A percentile compares a stretch with the other conserved stretches of the same genome.
Evolutionary conservation across 2,888 invertebrate species (phyloP).

Genomic region (Diarsia dahlii): DNA sequence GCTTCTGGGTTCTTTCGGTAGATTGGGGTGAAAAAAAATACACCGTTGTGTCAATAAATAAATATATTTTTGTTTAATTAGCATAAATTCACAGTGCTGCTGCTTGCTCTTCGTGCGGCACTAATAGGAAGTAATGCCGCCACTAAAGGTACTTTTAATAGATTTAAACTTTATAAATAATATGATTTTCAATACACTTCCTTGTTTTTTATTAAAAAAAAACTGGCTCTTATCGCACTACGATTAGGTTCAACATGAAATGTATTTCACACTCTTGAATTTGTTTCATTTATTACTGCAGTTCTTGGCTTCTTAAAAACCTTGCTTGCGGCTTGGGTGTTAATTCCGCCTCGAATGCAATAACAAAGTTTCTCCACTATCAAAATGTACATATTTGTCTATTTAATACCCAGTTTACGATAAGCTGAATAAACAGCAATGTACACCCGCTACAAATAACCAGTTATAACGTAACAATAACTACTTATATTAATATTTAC

Average conservation of each 20-base stretch:
- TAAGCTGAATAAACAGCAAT: conserved; percentile 2
- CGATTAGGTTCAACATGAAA: too few relatives aligned
- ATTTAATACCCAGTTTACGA: neutral
- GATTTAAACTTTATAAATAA: too few relatives aligned
- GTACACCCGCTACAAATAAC: neutral
- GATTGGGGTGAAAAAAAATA: neutral
- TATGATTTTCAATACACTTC: too few relatives aligned
- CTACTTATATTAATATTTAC: conserved; percentile 14
- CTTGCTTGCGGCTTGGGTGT: too few relatives aligned
- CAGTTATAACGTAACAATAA: neutral
- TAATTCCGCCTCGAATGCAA: too few relatives aligned
- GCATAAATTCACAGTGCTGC: neutral
- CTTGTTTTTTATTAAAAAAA: too few relatives aligned
- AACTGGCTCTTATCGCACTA: too few relatives aligned
- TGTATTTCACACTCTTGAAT: too few relatives aligned
- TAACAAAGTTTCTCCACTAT: too few relatives aligned
- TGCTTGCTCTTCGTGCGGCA: neutral
- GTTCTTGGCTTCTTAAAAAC: too few relatives aligned
- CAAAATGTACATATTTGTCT: neutral
- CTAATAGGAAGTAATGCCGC: neutral
- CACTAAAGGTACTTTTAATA: too few relatives aligned
- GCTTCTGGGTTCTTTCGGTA: neutral
- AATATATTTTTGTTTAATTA: conserved; percentile 10
- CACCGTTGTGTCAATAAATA: neutral
- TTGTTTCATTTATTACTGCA: too few relatives aligned